phyloP scores from a whole-genome alignment of 2,113 vertebrate species.

The Campylomormyrus numenius region DNA sequence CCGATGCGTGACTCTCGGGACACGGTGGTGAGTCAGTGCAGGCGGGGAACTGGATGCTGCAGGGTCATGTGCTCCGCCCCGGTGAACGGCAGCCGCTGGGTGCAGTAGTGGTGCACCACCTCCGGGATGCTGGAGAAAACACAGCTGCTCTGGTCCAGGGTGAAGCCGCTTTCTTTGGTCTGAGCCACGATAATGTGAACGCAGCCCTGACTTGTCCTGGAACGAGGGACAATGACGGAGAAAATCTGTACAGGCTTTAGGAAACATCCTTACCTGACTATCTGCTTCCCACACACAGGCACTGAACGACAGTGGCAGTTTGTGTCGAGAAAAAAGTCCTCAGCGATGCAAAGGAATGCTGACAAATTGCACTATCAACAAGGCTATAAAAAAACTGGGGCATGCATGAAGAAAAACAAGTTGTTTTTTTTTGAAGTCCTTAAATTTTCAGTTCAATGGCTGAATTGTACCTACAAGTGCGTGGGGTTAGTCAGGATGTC shows the following conservation, averaged over 20 bases:
- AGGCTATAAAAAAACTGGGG: background rate
- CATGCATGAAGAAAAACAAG: background rate
- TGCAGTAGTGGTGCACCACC: constrained; percentile 82
- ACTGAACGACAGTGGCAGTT: background rate
- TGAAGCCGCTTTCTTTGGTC: constrained; percentile 85
- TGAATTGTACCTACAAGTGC: background rate
- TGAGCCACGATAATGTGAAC: constrained; percentile 96
- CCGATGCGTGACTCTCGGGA: background rate
- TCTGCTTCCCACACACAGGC: background rate
- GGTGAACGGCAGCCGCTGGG: constrained; percentile 84
- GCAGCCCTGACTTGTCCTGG: constrained; percentile 88
- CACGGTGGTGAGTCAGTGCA: constrained; percentile 42
- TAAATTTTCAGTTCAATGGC: background rate
- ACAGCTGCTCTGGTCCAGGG: constrained; percentile 81
- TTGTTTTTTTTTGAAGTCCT: background rate
- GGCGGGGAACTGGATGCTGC: constrained; percentile 69
- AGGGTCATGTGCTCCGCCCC: constrained; percentile 91
- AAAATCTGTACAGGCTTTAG: background rate
- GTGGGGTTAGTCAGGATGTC: background rate
- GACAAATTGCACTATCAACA: background rate
- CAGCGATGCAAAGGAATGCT: background rate
- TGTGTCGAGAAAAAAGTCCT: background rate
- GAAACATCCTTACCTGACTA: background rate
- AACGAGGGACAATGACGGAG: background rate
- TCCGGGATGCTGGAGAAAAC: constrained; percentile 81